Base-by-base conservation (phyloP, 92 coral and sea anemone genomes). In the Siderastrea siderea region DNA sequence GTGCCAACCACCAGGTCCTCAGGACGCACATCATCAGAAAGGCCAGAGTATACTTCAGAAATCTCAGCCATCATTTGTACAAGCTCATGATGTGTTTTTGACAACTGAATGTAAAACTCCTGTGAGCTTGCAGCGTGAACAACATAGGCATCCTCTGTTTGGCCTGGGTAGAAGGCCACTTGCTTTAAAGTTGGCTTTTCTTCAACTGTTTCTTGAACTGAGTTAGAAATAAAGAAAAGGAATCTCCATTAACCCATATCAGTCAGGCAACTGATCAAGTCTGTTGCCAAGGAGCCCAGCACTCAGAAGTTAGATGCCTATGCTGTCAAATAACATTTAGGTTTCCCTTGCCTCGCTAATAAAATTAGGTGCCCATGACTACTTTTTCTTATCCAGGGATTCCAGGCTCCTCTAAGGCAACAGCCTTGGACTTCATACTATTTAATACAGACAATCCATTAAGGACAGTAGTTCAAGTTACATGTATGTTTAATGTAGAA, bases 21-120 rank as follows among this genome's bases (percentile, higher is more conserved):
- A 3, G 78, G 95, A 7, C 72, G 45, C 16, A 88, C 67, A 44
- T 86, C 92, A 71, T 86, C 91, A 66, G 81, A 84, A 38, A 93
- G 68, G 48, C 84, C 52, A 38, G 96, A 88, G 77, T 90, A 83
- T 6, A 66, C 87, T 52, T 89, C 92, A 12, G 86, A 87, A 63
- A 96, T 92, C 16, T 86, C 75, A 51, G 90, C 92, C 98, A 96
- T 96, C 79, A 96, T 73, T 50, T 95, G 81, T 61, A 91, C 93
- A 26, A 96, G 93, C 26, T 71, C 85, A 6, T 90, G 58, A 17
- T 93, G 91, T 16, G 92, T 84, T 4, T 61, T 89, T 2, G 98
- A 91, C 38, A 96, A 86, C 47, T 96, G 99, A 74, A 96, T 60
- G 64, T 78, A 93, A 74, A 96, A 87, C 53, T 88, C 88, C 67